Conservation (phyloP, 2,797 vertebrate species). For the Characodon lateralis region DNA sequence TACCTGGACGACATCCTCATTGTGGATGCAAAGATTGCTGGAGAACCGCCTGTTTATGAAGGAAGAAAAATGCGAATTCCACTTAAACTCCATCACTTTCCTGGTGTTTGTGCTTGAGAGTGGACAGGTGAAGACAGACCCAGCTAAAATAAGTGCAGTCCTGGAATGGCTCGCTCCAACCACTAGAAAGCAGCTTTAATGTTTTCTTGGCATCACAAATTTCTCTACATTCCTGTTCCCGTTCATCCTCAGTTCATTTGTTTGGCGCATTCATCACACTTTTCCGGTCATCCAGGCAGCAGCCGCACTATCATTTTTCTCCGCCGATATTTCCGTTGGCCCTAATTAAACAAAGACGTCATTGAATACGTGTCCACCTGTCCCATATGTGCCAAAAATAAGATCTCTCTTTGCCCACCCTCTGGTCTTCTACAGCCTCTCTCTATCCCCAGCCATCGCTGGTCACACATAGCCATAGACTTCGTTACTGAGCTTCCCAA, state of each 20-base stretch:
- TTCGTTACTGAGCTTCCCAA: too few species aligned
- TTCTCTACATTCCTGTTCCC: background rate
- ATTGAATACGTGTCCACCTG: background rate
- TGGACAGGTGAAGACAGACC: background rate
- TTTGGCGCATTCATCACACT: background rate
- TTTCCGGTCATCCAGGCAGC: background rate
- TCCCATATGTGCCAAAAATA: background rate
- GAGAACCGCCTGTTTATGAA: background rate
- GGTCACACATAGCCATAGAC: background rate
- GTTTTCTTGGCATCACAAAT: background rate
- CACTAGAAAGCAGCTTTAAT: background rate
- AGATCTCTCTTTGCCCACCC: background rate
- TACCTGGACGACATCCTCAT: too few species aligned
- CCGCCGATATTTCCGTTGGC: background rate
- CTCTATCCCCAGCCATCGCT: background rate
- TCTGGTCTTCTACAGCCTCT: background rate
- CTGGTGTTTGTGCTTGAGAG: background rate
- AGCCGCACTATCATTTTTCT: background rate
- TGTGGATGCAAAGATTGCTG: too few species aligned
- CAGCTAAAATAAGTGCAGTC: background rate
- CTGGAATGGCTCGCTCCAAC: background rate
- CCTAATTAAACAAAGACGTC: background rate
- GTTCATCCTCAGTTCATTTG: too few species aligned
- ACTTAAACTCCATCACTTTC: background rate
- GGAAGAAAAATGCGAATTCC: background rate